Evolutionary conservation across 1,140 invertebrate genomes (phyloP), one percentile per base, ranked within the genome.

Genomic region (Cheumatopsyche charites): DNA sequence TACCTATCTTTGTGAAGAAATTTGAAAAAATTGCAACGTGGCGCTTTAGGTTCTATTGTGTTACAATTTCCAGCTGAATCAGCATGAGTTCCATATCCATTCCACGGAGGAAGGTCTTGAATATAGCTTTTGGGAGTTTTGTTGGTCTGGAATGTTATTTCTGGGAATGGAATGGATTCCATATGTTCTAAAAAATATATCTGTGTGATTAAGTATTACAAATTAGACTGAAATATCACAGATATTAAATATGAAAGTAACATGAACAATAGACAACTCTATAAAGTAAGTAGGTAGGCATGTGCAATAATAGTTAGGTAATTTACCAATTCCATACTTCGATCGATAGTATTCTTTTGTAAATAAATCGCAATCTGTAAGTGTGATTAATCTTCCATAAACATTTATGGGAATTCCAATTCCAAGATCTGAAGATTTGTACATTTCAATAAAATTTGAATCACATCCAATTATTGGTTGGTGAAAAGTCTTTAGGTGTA

Each of bases 41-140:
- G 90, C 0, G 90, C 82, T 77, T 92, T 91, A 0, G 92, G 92
- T 68, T 92, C 86, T 0, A 95, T 85, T 0, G 88, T 88, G 2
- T 90, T 84, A 79, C 93, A 95, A 78, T 94, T 95, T 71, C 90
- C 90, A 21, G 94, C 88, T 0, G 94, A 95, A 81, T 97, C 94
- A 75, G 95, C 93, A 74, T 93, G 90, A 0, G 88, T 89, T 4
- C 95, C 95, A 82, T 90, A 94, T 4, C 94, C 94, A 78, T 95
- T 96, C 86, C 94, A 95, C 0, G 94, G 94, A 11, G 95, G 94
- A 29, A 93, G 78, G 61, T 89, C 85, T 84, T 52, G 88, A 82
- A 19, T 77, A 77, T 3, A 12, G 79, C 73, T 25, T 77, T 80
- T 7, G 36, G 79, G 71, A 58, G 62, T 81, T 77, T 68, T 84